Percentiles rank a stretch among this genome's conserved stretches.
Conservation (phyloP, 2,113 vertebrate genomes). For the Sclerurus mexicanus region DNA sequence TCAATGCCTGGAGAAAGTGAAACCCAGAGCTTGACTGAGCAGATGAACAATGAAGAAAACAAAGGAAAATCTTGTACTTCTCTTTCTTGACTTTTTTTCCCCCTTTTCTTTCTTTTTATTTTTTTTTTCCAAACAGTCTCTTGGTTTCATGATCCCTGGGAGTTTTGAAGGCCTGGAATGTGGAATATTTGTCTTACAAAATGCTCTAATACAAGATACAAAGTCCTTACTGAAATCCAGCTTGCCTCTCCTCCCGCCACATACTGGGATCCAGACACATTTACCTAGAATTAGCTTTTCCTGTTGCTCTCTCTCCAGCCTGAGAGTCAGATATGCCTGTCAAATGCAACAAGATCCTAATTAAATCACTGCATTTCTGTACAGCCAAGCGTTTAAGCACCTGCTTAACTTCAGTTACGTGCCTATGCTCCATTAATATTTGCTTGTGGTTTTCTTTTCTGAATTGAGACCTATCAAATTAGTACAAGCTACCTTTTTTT, state of each 20-base stretch:
- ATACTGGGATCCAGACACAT: not conserved
- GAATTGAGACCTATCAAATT: not conserved
- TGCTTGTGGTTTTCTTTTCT: not conserved
- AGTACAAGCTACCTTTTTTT: not conserved
- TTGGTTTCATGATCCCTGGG: not conserved
- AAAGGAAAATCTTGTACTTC: not conserved
- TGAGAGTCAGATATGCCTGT: not conserved
- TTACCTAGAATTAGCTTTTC: slow-evolving; percentile 1
- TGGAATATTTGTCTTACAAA: not conserved
- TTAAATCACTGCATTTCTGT: slow-evolving; percentile 26
- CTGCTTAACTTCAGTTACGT: slow-evolving; percentile 5
- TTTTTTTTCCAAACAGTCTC: not conserved
- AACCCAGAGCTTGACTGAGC: not conserved
- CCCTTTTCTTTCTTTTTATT: not conserved
- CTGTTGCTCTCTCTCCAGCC: not conserved
- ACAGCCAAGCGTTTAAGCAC: slow-evolving; percentile 26
- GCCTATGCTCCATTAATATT: not conserved
- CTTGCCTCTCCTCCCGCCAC: not conserved
- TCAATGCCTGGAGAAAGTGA: not conserved
- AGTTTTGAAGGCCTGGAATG: not conserved
- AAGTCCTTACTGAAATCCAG: not conserved
- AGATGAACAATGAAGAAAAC: not conserved
- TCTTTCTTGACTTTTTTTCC: not conserved
- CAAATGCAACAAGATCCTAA: slow-evolving; percentile 22
- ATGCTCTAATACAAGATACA: not conserved